phyloP scores from a whole-genome alignment of 2,797 vertebrate species.

The Zalophus californianus region DNA sequence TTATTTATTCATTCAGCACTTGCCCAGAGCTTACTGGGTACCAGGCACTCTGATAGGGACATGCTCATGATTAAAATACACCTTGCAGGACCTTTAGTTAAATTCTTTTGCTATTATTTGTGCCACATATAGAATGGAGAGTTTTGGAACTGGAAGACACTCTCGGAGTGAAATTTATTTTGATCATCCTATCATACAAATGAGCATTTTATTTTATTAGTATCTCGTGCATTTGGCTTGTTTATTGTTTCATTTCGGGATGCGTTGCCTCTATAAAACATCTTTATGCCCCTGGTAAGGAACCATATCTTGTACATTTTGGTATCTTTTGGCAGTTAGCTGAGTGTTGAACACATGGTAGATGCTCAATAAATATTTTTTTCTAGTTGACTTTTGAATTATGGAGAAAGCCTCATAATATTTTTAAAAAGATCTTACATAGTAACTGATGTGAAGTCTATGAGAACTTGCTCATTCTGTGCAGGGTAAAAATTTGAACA shows the following conservation, averaged over 20 bases:
- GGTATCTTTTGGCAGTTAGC: background rate
- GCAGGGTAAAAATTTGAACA: background rate
- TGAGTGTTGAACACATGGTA: slow-evolving; percentile 17
- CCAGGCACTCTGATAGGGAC: background rate
- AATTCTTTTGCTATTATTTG: background rate
- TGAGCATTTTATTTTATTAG: slow-evolving; percentile 51
- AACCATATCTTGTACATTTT: background rate
- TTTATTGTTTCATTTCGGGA: slow-evolving; percentile 55
- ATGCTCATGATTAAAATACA: background rate
- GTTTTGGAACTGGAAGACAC: slow-evolving; percentile 2
- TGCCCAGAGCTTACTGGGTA: background rate
- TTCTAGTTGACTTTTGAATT: background rate
- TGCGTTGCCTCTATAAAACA: slow-evolving; percentile 21
- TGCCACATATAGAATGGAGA: background rate
- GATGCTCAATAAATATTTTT: background rate
- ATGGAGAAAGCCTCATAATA: background rate
- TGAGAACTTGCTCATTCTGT: background rate
- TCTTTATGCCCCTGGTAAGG: slow-evolving; percentile 8
- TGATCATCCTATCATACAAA: slow-evolving; percentile 38
- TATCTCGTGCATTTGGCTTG: background rate
- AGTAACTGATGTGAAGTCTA: background rate
- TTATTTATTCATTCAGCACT: background rate
- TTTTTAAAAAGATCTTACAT: background rate
- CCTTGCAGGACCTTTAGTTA: background rate
- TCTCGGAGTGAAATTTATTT: slow-evolving; percentile 46